Evolutionary conservation across 2,113 vertebrate genomes (phyloP), one percentile per base, ranked within the genome.

Genomic region (Promerops cafer): DNA sequence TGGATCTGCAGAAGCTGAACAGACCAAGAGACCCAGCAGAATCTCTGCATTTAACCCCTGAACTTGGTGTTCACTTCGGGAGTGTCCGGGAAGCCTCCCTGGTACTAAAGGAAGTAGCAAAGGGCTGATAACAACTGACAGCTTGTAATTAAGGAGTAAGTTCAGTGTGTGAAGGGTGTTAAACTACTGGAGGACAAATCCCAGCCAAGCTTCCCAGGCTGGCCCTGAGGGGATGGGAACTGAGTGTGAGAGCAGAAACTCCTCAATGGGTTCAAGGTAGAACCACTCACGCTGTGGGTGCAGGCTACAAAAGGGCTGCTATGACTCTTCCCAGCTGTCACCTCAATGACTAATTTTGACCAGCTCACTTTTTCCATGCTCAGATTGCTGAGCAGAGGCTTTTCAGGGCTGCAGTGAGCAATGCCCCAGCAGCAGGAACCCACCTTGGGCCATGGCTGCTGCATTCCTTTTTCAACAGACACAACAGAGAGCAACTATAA

Each of bases 201-300:
- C 49, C 13, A 9, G 47, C 50, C 54, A 89, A 52, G 53, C 39
- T 85, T 80, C 70, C 54, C 35, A 65, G 44, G 23, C 71, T 86
- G 63, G 33, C 37, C 52, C 54, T 35, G 63, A 87, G 33, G 49
- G 31, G 24, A 71, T 2, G 9, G 70, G 44, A 81, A 23, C 4
- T 1, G 12, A 87, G n/a, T 8, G 26, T 19, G 56, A 37, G 21
- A 79, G 56, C 52, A 81, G 75, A 76, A 87, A 37, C 52, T 79
- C 45, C 30, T 69, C 2, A 0, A 2, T 0, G 0, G 0, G 18
- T 56, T 50, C 37, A 21, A 57, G 2, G 42, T 11, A 70, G 39
- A 81, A 59, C 12, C 7, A 23, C 39, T 72, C 61, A 9, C 1
- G 0, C 16, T 0, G 21, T 37, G 65, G n/a, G 27, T 53, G 77